phyloP scores from a whole-genome alignment of 2,888 invertebrate species.

The Mesoligia furuncula region DNA sequence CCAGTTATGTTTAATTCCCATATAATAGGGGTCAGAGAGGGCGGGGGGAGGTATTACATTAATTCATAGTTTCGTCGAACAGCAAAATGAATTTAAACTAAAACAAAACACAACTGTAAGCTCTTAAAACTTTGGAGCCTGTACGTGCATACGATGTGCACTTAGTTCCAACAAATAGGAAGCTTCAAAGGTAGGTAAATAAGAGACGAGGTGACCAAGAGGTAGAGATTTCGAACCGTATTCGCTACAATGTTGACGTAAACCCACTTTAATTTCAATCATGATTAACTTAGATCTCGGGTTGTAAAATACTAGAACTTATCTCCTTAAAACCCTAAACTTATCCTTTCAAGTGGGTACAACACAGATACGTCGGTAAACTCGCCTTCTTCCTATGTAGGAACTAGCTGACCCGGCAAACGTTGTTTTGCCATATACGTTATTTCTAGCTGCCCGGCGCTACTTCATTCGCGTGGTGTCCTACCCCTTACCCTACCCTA shows the following conservation, averaged over 20 bases:
- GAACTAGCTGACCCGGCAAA: too few species aligned
- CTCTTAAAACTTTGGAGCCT: not conserved
- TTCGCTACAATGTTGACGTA: not conserved
- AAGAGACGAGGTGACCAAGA: not conserved
- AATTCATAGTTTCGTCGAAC: not conserved
- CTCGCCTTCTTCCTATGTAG: too few species aligned
- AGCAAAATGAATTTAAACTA: not conserved
- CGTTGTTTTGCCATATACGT: too few species aligned
- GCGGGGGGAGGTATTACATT: too few species aligned
- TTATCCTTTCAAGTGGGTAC: not conserved
- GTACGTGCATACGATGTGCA: constrained; percentile 21
- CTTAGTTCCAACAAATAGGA: constrained; percentile 2
- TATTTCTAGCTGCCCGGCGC: too few species aligned
- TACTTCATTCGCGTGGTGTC: too few species aligned
- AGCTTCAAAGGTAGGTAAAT: constrained; percentile 11
- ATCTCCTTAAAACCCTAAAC: too few species aligned
- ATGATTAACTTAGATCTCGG: too few species aligned
- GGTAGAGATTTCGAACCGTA: not conserved
- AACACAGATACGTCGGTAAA: too few species aligned
- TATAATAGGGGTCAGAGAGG: too few species aligned
- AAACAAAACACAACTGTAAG: not conserved
- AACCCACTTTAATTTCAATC: not conserved
- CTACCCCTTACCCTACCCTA: too few species aligned
- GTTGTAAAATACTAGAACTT: not conserved
- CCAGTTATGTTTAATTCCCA: too few species aligned